A percentile compares a stretch with the other conserved stretches of the same genome.
These are phyloP conservation scores for Eilema depressum DNA, from an alignment of 2,888 invertebrate genomes.

Conservation along the genomic window DNA sequence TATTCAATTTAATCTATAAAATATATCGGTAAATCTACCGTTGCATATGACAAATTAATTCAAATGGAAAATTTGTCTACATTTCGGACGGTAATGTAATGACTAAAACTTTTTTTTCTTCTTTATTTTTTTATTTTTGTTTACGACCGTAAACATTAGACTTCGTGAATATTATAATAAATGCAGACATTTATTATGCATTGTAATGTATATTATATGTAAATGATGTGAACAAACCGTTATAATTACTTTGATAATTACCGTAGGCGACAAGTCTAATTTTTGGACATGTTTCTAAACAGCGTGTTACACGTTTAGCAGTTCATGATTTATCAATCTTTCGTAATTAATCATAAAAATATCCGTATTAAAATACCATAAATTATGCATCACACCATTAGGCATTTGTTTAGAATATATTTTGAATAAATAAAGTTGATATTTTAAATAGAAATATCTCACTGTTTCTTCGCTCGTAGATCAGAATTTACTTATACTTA, in stretches of 20 bases:
- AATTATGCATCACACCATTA: neutral
- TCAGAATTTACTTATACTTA: neutral
- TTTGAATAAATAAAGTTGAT: neutral
- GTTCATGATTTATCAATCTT: neutral
- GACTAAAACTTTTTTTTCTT: neutral
- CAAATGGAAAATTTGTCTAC: neutral
- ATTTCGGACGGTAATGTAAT: neutral
- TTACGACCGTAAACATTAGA: conserved; percentile 24
- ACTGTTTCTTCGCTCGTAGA: neutral
- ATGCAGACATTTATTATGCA: conserved; percentile 14
- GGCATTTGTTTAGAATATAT: neutral
- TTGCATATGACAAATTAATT: conserved; percentile 1
- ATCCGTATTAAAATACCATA: neutral
- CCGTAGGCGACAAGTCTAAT: neutral
- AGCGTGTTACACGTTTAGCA: neutral
- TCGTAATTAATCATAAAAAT: neutral
- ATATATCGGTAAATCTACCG: conserved; percentile 11
- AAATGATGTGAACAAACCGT: conserved; percentile 2
- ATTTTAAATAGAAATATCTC: neutral
- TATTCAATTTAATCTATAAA: neutral
- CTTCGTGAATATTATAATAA: conserved; percentile 27
- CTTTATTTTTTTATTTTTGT: conserved; percentile 35
- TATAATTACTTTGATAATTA: neutral
- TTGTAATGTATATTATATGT: conserved; percentile 11
- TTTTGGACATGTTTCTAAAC: neutral